Evolutionary conservation across 2,113 vertebrate genomes (phyloP).

Genomic region (Perccottus glenii): DNA sequence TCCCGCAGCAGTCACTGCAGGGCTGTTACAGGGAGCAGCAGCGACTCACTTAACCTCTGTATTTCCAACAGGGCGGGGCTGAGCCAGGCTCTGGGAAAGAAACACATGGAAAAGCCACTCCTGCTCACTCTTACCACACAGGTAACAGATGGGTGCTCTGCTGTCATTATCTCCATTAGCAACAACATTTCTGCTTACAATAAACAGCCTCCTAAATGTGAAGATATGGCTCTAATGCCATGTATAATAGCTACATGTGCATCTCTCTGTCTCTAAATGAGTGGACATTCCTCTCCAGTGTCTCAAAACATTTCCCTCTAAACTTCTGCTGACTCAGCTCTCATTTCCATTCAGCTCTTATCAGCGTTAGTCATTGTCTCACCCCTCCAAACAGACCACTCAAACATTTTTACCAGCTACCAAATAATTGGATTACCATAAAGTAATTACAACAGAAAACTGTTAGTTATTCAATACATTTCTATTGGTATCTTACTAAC

Average conservation of each 20-base stretch:
- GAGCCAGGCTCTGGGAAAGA: conserved; percentile 52
- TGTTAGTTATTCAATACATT: neutral
- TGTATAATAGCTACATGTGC: neutral
- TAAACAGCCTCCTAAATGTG: neutral
- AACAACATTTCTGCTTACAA: neutral
- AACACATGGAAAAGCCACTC: conserved; percentile 37
- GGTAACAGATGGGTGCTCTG: neutral
- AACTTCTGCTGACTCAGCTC: conserved; percentile 1
- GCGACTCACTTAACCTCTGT: conserved; percentile 38
- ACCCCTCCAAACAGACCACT: conserved; percentile 2
- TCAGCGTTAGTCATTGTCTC: conserved; percentile 1
- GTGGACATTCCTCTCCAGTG: neutral
- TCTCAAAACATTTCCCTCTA: conserved; percentile 23
- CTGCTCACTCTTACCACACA: neutral
- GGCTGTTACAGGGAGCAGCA: conserved; percentile 28
- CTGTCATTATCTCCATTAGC: no score
- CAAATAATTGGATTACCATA: neutral
- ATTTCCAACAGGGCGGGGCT: conserved; percentile 58
- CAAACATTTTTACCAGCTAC: conserved; percentile 3
- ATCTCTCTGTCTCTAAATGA: conserved; percentile 19
- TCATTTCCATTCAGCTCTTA: conserved; percentile 1
- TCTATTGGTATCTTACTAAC: no score
- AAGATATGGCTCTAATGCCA: neutral
- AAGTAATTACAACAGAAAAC: neutral
- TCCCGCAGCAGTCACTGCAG: conserved; percentile 44